Percentiles rank a stretch among this genome's conserved stretches.
Evolutionary conservation across 2,797 vertebrate genomes (phyloP).

Genomic region (Eidolon dupreanum): DNA sequence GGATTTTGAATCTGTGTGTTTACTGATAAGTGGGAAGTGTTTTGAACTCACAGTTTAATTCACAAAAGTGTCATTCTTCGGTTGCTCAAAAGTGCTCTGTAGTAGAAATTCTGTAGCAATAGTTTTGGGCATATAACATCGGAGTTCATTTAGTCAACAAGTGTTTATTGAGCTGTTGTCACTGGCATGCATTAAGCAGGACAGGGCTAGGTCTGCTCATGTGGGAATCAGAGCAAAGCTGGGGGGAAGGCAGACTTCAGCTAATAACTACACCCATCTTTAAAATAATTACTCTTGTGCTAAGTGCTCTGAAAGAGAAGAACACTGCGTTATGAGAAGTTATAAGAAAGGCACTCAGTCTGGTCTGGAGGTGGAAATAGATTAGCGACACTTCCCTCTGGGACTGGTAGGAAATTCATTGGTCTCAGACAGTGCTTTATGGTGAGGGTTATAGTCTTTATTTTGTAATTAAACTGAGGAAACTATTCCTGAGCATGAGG

Average conservation of each 20-base stretch:
- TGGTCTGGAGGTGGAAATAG: background rate
- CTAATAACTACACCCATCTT: background rate
- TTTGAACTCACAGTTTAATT: background rate
- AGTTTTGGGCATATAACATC: background rate
- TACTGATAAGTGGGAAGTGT: background rate
- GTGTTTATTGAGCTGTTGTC: background rate
- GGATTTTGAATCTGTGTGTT: background rate
- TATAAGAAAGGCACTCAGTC: background rate
- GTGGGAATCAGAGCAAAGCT: background rate
- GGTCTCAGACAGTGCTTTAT: constrained; percentile 15
- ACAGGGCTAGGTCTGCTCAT: background rate
- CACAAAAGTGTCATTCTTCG: background rate
- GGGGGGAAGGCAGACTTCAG: background rate
- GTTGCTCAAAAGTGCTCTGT: background rate
- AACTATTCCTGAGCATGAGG: constrained; percentile 51
- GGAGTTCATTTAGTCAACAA: background rate
- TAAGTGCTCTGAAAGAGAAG: background rate
- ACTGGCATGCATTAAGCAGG: background rate
- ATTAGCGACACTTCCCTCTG: background rate
- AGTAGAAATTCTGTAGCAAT: background rate
- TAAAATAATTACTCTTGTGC: background rate
- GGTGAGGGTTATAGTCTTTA: constrained; percentile 49
- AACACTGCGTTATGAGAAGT: background rate
- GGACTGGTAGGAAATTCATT: constrained; percentile 31
- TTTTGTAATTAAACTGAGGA: constrained; percentile 51